Evolutionary conservation across 2,797 vertebrate species (phyloP).

Genomic region (Pipistrellus nathusii): DNA sequence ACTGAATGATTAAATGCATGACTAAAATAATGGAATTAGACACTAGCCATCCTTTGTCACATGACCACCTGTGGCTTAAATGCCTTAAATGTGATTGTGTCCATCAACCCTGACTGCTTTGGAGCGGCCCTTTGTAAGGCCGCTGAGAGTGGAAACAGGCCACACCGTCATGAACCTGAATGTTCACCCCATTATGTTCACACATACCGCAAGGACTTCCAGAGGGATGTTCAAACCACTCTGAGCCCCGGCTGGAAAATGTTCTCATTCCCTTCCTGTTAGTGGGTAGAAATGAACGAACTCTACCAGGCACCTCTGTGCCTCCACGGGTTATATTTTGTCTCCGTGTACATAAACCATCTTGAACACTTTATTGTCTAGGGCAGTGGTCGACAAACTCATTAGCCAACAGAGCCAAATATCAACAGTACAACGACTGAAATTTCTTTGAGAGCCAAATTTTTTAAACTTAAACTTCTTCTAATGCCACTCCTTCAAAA

Average conservation of each 20-base stretch:
- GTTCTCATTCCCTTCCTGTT: background rate
- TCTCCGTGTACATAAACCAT: background rate
- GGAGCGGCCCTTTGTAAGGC: background rate
- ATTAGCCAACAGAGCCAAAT: no score
- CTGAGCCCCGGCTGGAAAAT: background rate
- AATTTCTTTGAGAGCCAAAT: no score
- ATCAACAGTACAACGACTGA: no score
- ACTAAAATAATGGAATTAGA: background rate
- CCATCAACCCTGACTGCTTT: background rate
- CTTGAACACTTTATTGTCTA: background rate
- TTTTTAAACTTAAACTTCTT: no score
- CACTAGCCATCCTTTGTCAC: background rate
- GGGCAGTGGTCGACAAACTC: no score
- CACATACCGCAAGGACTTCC: background rate
- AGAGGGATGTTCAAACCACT: background rate
- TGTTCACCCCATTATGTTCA: background rate
- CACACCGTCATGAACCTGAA: background rate
- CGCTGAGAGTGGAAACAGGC: background rate
- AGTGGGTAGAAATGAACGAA: background rate
- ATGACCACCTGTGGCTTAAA: background rate
- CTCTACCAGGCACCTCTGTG: background rate
- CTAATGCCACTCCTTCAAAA: no score
- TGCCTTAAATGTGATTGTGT: background rate
- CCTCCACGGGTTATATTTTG: background rate
- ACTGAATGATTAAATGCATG: background rate